Conservation (phyloP, 2,888 invertebrate genomes). For the Limnephilus auricula region DNA sequence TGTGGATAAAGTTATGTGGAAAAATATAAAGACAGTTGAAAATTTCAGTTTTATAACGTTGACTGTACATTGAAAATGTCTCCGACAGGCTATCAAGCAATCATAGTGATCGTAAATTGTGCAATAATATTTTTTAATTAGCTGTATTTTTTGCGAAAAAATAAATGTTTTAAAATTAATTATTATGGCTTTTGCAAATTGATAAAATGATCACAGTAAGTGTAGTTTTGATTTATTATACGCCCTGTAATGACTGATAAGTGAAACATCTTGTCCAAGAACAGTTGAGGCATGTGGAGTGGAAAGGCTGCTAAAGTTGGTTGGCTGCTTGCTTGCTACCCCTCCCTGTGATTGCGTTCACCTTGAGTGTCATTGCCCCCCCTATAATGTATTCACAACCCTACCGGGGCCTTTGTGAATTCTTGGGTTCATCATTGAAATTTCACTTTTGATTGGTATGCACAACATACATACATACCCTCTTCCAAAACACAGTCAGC, state of each 20-base stretch:
- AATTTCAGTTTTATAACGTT: background rate
- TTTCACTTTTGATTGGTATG: conserved; percentile 44
- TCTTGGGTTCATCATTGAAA: conserved; percentile 56
- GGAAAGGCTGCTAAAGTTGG: background rate
- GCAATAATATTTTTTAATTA: background rate
- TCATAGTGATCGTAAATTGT: background rate
- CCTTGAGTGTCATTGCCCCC: conserved; percentile 59
- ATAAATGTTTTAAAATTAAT: too few species aligned
- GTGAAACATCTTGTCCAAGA: conserved; percentile 61
- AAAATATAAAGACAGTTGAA: background rate
- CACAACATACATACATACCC: conserved; percentile 17
- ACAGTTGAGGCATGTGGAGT: conserved; percentile 56
- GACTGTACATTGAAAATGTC: conserved; percentile 68
- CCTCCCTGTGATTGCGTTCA: conserved; percentile 52
- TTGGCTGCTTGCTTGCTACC: background rate
- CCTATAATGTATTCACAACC: conserved; percentile 42
- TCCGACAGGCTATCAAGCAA: conserved; percentile 68
- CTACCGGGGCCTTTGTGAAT: conserved; percentile 34
- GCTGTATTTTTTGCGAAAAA: too few species aligned
- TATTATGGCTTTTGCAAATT: too few species aligned
- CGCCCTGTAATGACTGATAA: background rate
- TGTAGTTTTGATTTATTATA: background rate
- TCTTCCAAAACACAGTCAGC: background rate
- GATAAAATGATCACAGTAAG: background rate
- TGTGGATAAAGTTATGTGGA: background rate